Evolutionary conservation across 1,140 invertebrate species (phyloP).

Genomic region (Berghia stephanieae): DNA sequence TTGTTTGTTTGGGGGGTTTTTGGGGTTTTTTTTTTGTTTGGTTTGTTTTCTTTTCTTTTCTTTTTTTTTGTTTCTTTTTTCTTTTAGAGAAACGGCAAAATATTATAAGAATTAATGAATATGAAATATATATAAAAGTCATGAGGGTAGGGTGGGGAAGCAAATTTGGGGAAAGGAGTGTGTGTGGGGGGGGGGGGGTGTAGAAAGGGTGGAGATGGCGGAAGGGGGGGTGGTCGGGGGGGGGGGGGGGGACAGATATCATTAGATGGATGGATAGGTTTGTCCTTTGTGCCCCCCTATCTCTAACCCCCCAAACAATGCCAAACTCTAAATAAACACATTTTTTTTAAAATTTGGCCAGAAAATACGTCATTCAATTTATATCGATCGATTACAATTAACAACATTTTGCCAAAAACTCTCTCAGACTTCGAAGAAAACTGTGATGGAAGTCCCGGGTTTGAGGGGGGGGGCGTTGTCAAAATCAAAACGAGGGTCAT

Average conservation of each 20-base stretch:
- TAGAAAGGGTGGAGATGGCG: background rate
- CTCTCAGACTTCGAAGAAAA: background rate
- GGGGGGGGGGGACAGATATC: background rate
- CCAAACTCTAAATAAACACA: background rate
- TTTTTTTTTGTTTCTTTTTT: background rate
- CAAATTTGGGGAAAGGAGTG: background rate
- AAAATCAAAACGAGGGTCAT: background rate
- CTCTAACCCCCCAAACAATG: background rate
- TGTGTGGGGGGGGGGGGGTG: background rate
- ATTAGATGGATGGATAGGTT: background rate
- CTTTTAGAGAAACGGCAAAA: background rate
- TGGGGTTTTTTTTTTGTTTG: background rate
- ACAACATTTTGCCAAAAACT: too few species aligned
- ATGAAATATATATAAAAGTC: background rate
- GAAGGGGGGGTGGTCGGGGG: background rate
- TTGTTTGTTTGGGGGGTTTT: too few species aligned
- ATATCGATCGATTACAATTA: too few species aligned
- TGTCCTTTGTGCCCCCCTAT: background rate
- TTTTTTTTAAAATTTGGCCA: too few species aligned
- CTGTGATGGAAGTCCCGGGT: background rate
- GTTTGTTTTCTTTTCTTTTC: background rate
- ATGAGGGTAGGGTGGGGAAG: background rate
- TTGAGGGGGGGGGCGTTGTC: background rate
- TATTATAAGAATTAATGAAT: background rate
- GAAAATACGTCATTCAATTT: too few species aligned